Conservation (phyloP, 2,113 vertebrate genomes). For the Rhinolophus ferrumequinum region DNA sequence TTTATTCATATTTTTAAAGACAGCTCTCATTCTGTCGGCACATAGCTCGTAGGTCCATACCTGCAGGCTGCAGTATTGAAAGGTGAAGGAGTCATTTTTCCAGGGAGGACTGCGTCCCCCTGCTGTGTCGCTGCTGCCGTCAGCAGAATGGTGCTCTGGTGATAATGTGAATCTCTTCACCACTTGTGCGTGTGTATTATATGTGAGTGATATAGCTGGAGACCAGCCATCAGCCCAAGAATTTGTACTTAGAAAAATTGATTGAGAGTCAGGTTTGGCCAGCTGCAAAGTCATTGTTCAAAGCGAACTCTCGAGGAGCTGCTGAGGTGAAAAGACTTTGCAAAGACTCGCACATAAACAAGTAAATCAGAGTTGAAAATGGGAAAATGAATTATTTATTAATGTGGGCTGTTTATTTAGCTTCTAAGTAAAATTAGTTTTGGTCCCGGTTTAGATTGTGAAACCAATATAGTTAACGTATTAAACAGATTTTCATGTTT, state of each 20-base stretch:
- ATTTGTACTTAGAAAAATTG: constrained; percentile 77
- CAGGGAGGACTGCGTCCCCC: background rate
- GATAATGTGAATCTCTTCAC: constrained; percentile 78
- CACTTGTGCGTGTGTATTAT: constrained; percentile 73
- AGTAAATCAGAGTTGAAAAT: constrained; percentile 50
- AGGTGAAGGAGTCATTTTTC: constrained; percentile 60
- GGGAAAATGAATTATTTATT: constrained; percentile 13
- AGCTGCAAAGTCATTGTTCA: constrained; percentile 71
- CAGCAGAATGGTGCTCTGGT: constrained; percentile 65
- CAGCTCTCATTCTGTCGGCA: constrained; percentile 1
- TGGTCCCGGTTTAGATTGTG: background rate
- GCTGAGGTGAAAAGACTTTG: constrained; percentile 57
- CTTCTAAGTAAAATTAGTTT: background rate
- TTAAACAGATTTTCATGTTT: background rate
- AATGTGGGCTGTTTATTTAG: background rate
- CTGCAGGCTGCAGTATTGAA: constrained; percentile 71
- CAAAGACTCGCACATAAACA: constrained; percentile 9
- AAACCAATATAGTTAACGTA: background rate
- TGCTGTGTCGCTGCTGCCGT: constrained; percentile 71
- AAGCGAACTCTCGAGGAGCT: constrained; percentile 66
- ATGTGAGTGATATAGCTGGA: constrained; percentile 59
- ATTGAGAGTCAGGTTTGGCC: constrained; percentile 67
- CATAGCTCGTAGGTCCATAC: constrained; percentile 50
- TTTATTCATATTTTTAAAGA: constrained; percentile 60
- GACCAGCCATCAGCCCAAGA: constrained; percentile 51